Evolutionary conservation across 2,888 invertebrate genomes (phyloP).

Genomic region (Meloe dianella): DNA sequence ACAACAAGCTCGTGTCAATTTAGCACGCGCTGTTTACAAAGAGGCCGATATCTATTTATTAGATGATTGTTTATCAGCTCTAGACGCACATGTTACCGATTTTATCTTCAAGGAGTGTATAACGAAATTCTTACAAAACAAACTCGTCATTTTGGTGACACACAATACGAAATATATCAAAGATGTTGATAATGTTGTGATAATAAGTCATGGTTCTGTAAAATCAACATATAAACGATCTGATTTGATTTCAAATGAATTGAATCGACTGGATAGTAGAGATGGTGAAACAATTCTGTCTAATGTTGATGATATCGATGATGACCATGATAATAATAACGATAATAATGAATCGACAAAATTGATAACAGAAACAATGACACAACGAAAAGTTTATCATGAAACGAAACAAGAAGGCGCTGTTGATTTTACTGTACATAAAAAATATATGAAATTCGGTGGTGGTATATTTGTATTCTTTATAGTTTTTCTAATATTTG

Average conservation of each 20-base stretch:
- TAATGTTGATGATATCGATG: slow-evolving; percentile 31
- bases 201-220: slow-evolving; percentile 42
- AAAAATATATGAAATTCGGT: slow-evolving; percentile 47
- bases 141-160: slow-evolving; percentile 41
- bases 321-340: slow-evolving; percentile 34
- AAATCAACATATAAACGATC: slow-evolving; percentile 38
- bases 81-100: slow-evolving; percentile 76
- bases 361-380: slow-evolving; percentile 18
- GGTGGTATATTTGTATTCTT: slow-evolving; percentile 47
- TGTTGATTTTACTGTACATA: slow-evolving; percentile 46
- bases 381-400: slow-evolving; percentile 38
- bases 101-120: slow-evolving; percentile 71
- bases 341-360: slow-evolving; percentile 26
- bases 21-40: slow-evolving; percentile 77
- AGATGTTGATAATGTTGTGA: slow-evolving; percentile 36
- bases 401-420: slow-evolving; percentile 47
- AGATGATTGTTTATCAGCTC: slow-evolving; percentile 81
- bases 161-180: slow-evolving; percentile 35
- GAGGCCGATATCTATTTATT: slow-evolving; percentile 79
- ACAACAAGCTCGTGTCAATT: slow-evolving; percentile 78
- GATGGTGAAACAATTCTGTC: slow-evolving; percentile 23
- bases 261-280: slow-evolving; percentile 37
- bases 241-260: slow-evolving; percentile 42
- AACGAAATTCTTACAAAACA: slow-evolving; percentile 42
- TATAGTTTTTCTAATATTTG: slow-evolving; percentile 41